Evolutionary conservation across 2,113 vertebrate species (phyloP), one percentile per base, ranked within the genome.

Genomic region (Emberiza fucata): DNA sequence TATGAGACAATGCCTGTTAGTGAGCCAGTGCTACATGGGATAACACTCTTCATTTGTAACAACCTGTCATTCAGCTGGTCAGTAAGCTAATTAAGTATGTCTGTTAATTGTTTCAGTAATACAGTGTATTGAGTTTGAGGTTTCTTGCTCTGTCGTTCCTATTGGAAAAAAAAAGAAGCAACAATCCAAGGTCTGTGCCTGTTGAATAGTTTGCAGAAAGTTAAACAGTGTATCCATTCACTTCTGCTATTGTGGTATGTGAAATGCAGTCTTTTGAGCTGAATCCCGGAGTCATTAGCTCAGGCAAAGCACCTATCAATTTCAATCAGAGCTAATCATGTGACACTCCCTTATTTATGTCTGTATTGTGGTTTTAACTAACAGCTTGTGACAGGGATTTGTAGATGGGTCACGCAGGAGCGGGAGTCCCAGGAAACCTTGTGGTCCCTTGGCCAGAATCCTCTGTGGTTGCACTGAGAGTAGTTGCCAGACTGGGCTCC

Each of bases 1-100:
- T 97, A 70, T 95, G 97, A 97, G 97, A 98, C 97, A 98, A 96
- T 98, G 97, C 91, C 94, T 97, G 91, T 94, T 97, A 94, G 70
- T 66, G 63, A 91, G 95, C 97, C 97, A 97, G 90, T 83, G 84
- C 69, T 96, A 18, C 65, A 60, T 61, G 23, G 31, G 79, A 81
- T 89, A 90, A 69, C 92, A 59, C 72, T 94, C 84, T 92, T 91
- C 57, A 50, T 91, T 95, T 93, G 70, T 94, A 91, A 77, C 91
- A 95, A 84, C 64, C 57, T 91, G 68, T 86, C 92, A 95, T 88
- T 90, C 91, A 88, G 81, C 71, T 80, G 90, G 54, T 73, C 91
- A 82, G 48, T 77, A 6, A 90, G 78, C 63, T 95, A 83, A 96
- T 95, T 93, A 95, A 80, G 69, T 86, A 8, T 40, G 71, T 50